These are phyloP conservation scores for Dendrophyllia cribrosa DNA, from an alignment of 64 coral and sea anemone species.

Conservation along the genomic window DNA sequence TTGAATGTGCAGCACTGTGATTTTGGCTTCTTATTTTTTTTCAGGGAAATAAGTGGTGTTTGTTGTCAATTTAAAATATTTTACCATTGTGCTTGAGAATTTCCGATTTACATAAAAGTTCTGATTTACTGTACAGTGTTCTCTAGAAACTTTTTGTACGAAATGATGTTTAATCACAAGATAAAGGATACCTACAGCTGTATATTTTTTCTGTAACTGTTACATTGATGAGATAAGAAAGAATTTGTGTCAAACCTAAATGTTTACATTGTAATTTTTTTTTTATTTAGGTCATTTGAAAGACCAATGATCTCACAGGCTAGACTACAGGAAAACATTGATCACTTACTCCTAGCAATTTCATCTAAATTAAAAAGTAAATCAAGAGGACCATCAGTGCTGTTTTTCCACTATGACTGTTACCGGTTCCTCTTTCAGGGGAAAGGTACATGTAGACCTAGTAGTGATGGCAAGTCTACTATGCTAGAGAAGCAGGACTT, in stretches of 20 bases:
- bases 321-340: constrained; percentile 53
- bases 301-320: constrained; percentile 15
- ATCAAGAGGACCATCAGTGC: neutral
- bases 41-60: neutral
- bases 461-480: constrained; percentile 25
- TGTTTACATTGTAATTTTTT: constrained; percentile 5
- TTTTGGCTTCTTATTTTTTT: neutral
- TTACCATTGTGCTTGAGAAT: neutral
- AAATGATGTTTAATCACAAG: constrained; percentile 1
- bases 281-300: constrained; percentile 34
- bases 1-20: constrained; percentile 19
- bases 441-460: constrained; percentile 17
- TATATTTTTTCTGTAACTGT: neutral
- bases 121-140: constrained; percentile 6
- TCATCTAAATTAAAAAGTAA: constrained; percentile 40
- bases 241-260: constrained; percentile 6
- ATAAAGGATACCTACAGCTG: neutral
- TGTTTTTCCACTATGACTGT: constrained; percentile 64
- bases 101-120: neutral
- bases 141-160: neutral
- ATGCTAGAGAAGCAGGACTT: constrained; percentile 49
- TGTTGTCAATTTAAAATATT: neutral
- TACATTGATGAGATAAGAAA: constrained; percentile 16
- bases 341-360: constrained; percentile 22
- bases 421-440: constrained; percentile 42